A percentile compares a stretch with the other conserved stretches of the same genome.
These are phyloP conservation scores for Eucidaris tribuloides DNA, from an alignment of 35 echinoderm and acorn worm genomes.

Conservation along the genomic window DNA sequence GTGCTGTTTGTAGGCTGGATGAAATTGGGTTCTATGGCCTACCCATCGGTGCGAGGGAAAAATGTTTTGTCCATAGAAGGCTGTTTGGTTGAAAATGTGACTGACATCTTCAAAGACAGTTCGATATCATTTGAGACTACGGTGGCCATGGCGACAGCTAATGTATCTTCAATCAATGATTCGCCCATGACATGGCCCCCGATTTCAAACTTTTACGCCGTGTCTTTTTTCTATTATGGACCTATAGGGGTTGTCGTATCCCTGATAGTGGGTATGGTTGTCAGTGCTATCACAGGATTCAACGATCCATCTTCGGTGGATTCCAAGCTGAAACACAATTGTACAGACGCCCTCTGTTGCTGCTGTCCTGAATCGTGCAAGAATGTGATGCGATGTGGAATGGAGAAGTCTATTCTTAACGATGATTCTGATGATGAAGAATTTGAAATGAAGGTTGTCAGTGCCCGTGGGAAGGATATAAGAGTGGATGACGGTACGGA, in stretches of 20 bases:
- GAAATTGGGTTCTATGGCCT: not conserved
- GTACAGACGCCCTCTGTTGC: no score
- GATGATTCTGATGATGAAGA: no score
- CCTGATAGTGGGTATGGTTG: not conserved
- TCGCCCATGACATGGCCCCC: not conserved
- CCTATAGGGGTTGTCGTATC: not conserved
- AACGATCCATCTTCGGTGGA: no score
- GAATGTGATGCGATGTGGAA: no score
- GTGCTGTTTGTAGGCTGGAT: conserved; percentile 14
- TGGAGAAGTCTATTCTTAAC: no score
- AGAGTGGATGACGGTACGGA: no score
- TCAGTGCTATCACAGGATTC: not conserved
- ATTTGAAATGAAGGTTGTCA: no score
- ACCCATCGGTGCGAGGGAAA: not conserved
- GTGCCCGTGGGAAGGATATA: no score
- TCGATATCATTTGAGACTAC: not conserved
- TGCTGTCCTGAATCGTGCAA: no score
- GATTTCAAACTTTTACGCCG: not conserved
- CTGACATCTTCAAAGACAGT: no score
- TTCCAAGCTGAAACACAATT: no score
- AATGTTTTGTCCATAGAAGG: not conserved
- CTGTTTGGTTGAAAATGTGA: not conserved
- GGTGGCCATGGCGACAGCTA: not conserved
- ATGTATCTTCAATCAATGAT: not conserved
- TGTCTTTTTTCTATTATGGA: not conserved